phyloP scores from a whole-genome alignment of 2,797 vertebrate species.

The Dromococcyx pavoninus region DNA sequence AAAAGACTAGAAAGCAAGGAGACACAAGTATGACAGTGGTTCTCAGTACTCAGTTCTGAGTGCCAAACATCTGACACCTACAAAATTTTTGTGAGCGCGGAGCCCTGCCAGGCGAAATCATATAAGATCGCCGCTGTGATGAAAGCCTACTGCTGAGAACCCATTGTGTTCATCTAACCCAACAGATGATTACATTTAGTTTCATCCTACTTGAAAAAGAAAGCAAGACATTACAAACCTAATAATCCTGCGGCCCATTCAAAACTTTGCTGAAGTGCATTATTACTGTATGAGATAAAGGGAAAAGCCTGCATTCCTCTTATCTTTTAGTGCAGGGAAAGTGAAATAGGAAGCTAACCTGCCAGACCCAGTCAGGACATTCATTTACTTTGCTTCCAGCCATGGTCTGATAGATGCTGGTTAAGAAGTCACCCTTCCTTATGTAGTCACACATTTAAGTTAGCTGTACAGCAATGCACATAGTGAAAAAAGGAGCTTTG shows the following conservation, averaged over 20 bases:
- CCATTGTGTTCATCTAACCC: not conserved
- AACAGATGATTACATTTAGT: constrained; percentile 16
- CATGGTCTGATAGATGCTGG: not conserved
- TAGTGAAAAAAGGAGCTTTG: not conserved
- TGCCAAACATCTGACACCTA: constrained; percentile 29
- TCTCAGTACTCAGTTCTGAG: not conserved
- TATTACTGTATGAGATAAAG: constrained; percentile 2
- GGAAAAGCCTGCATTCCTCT: constrained; percentile 5
- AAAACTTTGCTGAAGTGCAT: constrained; percentile 22
- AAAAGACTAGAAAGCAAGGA: not conserved
- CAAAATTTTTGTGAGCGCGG: not conserved
- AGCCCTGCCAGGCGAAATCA: not conserved
- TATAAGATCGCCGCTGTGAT: not conserved
- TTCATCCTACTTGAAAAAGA: constrained; percentile 48
- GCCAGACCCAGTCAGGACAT: not conserved
- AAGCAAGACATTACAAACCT: constrained; percentile 13
- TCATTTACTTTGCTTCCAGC: not conserved
- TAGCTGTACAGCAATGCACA: not conserved
- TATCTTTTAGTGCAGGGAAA: not conserved
- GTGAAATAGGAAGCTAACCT: not conserved
- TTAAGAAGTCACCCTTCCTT: not conserved
- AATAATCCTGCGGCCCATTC: constrained; percentile 26
- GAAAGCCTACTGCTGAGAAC: not conserved
- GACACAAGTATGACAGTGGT: not conserved
- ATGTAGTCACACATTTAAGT: not conserved